These are phyloP conservation scores for Abscondita cerata DNA, from an alignment of 2,888 invertebrate genomes.

Conservation along the genomic window DNA sequence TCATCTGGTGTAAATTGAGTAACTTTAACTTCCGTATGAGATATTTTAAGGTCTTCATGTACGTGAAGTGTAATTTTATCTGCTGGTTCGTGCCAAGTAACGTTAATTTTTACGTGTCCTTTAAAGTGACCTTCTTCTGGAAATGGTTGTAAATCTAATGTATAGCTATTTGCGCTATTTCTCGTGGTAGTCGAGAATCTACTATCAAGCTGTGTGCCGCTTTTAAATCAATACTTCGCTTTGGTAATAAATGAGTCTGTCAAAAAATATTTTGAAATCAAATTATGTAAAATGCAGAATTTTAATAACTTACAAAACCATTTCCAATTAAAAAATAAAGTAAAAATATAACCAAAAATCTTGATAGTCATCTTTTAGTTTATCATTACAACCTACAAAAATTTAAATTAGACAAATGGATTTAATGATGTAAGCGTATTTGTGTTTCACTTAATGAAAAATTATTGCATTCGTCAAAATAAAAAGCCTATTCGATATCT, in stretches of 20 bases:
- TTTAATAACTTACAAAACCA: constrained; percentile 1
- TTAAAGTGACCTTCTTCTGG: constrained; percentile 70
- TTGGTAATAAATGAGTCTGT: constrained; percentile 22
- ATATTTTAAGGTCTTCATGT: constrained; percentile 68
- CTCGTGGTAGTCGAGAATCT: constrained; percentile 68
- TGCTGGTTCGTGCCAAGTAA: constrained; percentile 69
- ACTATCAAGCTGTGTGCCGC: constrained; percentile 71
- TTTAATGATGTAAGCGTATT: too few species aligned
- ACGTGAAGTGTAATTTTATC: constrained; percentile 72
- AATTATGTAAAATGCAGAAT: neutral
- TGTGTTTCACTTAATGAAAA: too few species aligned
- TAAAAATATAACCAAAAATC: neutral
- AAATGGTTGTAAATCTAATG: constrained; percentile 71
- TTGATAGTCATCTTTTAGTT: neutral
- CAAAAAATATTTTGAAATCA: neutral
- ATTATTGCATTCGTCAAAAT: too few species aligned
- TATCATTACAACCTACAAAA: too few species aligned
- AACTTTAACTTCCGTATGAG: constrained; percentile 61
- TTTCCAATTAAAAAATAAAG: neutral
- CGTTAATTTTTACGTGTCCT: constrained; percentile 73
- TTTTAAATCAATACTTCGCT: constrained; percentile 74
- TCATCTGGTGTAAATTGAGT: constrained; percentile 51
- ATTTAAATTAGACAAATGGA: too few species aligned
- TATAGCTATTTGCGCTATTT: constrained; percentile 70
- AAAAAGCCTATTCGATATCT: too few species aligned